Percentiles rank a stretch among this genome's conserved stretches.
phyloP scores from a whole-genome alignment of 2,888 invertebrate genomes.

The Andrena hattorfiana region DNA sequence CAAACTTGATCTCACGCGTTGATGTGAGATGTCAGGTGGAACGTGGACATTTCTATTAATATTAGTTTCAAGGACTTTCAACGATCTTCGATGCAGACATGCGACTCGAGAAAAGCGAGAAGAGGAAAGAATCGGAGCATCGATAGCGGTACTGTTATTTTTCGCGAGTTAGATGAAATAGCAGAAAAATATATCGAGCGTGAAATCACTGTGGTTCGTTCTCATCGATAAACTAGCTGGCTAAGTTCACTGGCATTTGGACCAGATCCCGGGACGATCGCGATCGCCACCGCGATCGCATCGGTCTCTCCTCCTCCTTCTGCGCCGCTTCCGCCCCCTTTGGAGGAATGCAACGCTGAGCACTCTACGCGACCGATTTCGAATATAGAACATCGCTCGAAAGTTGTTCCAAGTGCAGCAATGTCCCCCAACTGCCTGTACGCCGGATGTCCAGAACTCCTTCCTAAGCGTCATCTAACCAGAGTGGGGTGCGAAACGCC shows the following conservation, averaged over 20 bases:
- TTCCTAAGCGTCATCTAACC: too few species aligned
- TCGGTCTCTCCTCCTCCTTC: not conserved
- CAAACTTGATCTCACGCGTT: not conserved
- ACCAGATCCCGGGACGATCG: conserved; percentile 22
- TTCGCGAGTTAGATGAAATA: conserved; percentile 36
- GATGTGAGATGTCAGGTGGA: too few species aligned
- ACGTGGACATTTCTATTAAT: too few species aligned
- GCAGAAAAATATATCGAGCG: conserved; percentile 75
- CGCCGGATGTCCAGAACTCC: not conserved
- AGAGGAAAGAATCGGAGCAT: conserved; percentile 26
- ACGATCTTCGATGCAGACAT: not conserved
- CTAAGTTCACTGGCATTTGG: conserved; percentile 14
- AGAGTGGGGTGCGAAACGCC: too few species aligned
- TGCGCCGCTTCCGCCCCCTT: not conserved
- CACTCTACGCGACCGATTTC: conserved; percentile 6
- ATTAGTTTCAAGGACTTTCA: not conserved
- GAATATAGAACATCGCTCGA: conserved; percentile 28
- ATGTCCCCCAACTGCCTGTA: not conserved
- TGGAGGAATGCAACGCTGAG: conserved; percentile 15
- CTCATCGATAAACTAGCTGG: conserved; percentile 64
- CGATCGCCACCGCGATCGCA: not conserved
- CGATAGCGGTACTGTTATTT: conserved; percentile 49
- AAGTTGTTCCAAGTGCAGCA: not conserved
- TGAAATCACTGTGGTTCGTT: conserved; percentile 81
- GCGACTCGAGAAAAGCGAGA: not conserved